phyloP scores from a whole-genome alignment of 2,888 invertebrate species.

The Diarsia brunnea region DNA sequence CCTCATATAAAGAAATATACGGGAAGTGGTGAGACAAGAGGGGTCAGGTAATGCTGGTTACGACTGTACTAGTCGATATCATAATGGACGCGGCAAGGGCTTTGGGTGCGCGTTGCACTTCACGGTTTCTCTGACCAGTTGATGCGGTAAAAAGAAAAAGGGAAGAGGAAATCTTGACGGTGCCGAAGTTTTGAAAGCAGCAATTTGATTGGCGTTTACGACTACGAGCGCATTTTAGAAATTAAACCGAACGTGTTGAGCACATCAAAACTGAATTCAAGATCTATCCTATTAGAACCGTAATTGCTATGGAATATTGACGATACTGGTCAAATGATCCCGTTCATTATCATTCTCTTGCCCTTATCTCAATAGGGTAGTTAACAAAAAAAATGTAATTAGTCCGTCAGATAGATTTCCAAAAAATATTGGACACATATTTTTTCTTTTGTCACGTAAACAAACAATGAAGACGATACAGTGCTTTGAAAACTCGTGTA shows the following conservation, averaged over 20 bases:
- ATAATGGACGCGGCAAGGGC: slow-evolving; percentile 11
- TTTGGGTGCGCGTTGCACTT: slow-evolving; percentile 1
- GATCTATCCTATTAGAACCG: not conserved
- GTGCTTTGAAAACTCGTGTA: too few relatives aligned
- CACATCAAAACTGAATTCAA: not conserved
- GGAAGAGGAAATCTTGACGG: not conserved
- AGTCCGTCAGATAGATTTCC: too few relatives aligned
- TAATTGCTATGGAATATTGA: not conserved
- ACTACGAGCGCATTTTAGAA: not conserved
- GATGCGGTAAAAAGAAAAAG: not conserved
- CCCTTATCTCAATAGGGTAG: too few relatives aligned
- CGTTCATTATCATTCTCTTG: too few relatives aligned
- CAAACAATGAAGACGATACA: too few relatives aligned
- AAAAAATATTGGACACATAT: too few relatives aligned
- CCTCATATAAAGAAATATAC: too few relatives aligned
- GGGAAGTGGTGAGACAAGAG: too few relatives aligned
- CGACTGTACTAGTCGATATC: slow-evolving; percentile 26
- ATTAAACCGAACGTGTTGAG: not conserved
- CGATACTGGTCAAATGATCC: too few relatives aligned
- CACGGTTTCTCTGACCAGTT: not conserved
- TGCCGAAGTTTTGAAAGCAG: not conserved
- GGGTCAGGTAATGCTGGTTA: too few relatives aligned
- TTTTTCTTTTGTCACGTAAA: too few relatives aligned
- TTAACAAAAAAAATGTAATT: too few relatives aligned
- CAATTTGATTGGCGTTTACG: not conserved